These are phyloP conservation scores for Xenopus tropicalis DNA, from an alignment of 2,113 vertebrate species.

Conservation along the genomic window DNA sequence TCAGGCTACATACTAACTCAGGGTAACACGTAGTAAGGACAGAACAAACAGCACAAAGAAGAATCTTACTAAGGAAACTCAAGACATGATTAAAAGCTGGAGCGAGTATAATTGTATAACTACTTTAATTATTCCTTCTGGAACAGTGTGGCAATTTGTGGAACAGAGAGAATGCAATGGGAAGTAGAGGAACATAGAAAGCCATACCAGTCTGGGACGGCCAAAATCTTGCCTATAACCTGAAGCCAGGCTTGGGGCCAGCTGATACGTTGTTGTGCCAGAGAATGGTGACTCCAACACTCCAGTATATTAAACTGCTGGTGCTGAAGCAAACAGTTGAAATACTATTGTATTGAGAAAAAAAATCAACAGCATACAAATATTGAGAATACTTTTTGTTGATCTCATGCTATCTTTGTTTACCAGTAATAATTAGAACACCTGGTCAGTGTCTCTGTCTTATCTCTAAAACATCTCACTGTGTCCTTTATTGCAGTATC, in stretches of 20 bases:
- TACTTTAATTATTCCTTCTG: slow-evolving; percentile 80
- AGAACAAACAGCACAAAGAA: slow-evolving; percentile 51
- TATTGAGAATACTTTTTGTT: no score
- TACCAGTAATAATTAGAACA: no score
- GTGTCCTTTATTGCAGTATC: no score
- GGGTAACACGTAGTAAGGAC: no score
- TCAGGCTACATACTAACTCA: no score
- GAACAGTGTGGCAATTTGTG: slow-evolving; percentile 68
- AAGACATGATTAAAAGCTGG: slow-evolving; percentile 70
- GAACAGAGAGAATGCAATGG: slow-evolving; percentile 55
- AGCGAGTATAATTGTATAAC: slow-evolving; percentile 70
- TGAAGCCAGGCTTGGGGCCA: slow-evolving; percentile 60
- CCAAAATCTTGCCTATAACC: slow-evolving; percentile 75
- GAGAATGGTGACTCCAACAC: slow-evolving; percentile 70
- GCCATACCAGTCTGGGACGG: slow-evolving; percentile 69
- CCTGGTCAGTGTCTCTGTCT: no score
- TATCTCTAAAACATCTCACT: no score
- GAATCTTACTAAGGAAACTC: slow-evolving; percentile 28
- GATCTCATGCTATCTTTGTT: no score
- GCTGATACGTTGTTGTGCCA: slow-evolving; percentile 55
- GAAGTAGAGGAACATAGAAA: slow-evolving; percentile 62
- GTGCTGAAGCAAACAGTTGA: slow-evolving; percentile 57
- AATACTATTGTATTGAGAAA: no score
- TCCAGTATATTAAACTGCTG: slow-evolving; percentile 68
- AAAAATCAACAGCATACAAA: no score